Conservation (phyloP, 1,140 invertebrate species). For the Leptoteleia sp. region DNA sequence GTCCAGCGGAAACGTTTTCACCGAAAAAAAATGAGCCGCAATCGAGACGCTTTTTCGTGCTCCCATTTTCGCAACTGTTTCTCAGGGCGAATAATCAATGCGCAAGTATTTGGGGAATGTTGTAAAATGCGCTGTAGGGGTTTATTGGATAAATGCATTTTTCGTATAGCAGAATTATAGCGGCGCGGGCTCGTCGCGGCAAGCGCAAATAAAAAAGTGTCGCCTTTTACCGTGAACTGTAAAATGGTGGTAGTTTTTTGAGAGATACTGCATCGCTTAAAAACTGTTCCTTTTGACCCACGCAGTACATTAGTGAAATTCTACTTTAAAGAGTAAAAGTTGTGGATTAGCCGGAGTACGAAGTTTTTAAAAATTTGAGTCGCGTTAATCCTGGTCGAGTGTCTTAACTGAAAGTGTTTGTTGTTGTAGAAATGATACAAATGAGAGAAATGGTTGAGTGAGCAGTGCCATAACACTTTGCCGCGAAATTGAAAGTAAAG, state of each 20-base stretch:
- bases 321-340: conserved; percentile 37
- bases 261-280: conserved; percentile 12
- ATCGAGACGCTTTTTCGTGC: too few species aligned
- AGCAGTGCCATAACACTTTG: conserved; percentile 2
- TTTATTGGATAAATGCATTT: too few species aligned
- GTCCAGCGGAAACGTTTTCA: too few species aligned
- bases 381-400: conserved; percentile 12
- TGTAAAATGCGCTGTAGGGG: too few species aligned
- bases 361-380: conserved; percentile 46
- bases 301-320: conserved; percentile 38
- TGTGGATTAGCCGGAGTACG: conserved; percentile 21
- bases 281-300: conserved; percentile 42
- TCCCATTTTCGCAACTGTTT: too few species aligned
- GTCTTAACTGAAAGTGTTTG: conserved; percentile 37
- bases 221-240: conserved; percentile 15
- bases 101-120: too few species aligned
- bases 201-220: conserved; percentile 8
- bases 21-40: too few species aligned
- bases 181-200: not conserved
- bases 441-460: conserved; percentile 5
- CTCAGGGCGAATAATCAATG: too few species aligned
- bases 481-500: too few species aligned
- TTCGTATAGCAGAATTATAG: too few species aligned
- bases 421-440: conserved; percentile 6
- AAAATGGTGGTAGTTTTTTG: conserved; percentile 26